phyloP scores from a whole-genome alignment of 2,888 invertebrate species.

The Beris chalybata region DNA sequence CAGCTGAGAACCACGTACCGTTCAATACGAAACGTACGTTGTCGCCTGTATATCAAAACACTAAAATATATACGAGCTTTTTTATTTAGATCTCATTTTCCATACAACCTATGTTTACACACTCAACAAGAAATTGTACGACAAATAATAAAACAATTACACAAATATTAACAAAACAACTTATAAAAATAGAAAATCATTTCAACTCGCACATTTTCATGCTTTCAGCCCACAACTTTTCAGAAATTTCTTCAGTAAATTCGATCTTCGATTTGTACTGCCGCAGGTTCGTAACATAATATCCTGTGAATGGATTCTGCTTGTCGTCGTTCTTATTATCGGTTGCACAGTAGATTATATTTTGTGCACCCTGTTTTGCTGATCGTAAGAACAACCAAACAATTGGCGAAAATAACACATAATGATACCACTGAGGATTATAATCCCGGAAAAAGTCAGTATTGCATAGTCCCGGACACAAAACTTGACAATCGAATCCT shows the following conservation, averaged over 20 bases:
- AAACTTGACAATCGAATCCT: conserved; percentile 67
- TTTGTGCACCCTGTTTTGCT: conserved; percentile 77
- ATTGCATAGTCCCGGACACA: conserved; percentile 65
- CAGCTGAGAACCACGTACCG: too few relatives aligned
- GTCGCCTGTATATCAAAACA: too few relatives aligned
- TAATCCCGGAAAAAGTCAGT: conserved; percentile 72
- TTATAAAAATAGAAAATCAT: neutral
- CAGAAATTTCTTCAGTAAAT: conserved; percentile 65
- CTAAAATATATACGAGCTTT: too few relatives aligned
- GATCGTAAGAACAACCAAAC: conserved; percentile 72
- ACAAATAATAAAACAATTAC: neutral
- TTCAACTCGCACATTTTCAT: conserved; percentile 56
- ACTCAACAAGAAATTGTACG: too few relatives aligned
- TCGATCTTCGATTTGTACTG: conserved; percentile 64
- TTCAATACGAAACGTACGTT: too few relatives aligned
- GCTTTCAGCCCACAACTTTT: conserved; percentile 71
- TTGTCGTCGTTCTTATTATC: conserved; percentile 54
- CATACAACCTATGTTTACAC: too few relatives aligned
- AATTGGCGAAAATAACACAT: conserved; percentile 69
- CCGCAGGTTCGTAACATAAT: conserved; percentile 74
- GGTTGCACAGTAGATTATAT: conserved; percentile 75
- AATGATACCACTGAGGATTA: conserved; percentile 69
- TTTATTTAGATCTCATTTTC: too few relatives aligned
- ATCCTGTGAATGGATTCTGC: conserved; percentile 63
- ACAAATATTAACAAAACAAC: neutral